Conservation (phyloP, 2,888 invertebrate species). For the Agonopterix subpropinquella region DNA sequence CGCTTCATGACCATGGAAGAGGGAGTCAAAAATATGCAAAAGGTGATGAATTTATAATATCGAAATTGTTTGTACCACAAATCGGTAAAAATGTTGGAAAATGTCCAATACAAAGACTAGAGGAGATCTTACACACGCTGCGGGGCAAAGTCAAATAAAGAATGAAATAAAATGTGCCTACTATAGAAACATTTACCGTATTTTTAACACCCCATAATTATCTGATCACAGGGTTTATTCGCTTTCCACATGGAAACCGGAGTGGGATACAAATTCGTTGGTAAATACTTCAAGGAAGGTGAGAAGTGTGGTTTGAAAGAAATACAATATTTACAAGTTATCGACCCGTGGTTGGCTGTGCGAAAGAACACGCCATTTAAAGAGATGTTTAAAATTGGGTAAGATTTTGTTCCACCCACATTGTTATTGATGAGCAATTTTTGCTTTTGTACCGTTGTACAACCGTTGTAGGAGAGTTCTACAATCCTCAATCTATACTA, state of each 20-base stretch:
- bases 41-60: conserved; percentile 29
- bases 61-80: too few species aligned
- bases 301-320: conserved; percentile 83
- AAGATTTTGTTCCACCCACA: conserved; percentile 1
- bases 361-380: conserved; percentile 78
- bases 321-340: conserved; percentile 78
- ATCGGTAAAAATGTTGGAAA: too few species aligned
- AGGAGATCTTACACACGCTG: too few species aligned
- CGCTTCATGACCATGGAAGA: conserved; percentile 77
- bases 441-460: too few species aligned
- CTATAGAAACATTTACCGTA: too few species aligned
- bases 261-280: conserved; percentile 79
- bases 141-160: too few species aligned
- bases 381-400: conserved; percentile 80
- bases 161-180: too few species aligned
- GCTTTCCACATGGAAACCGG: conserved; percentile 82
- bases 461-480: not conserved
- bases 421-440: too few species aligned
- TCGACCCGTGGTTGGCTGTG: conserved; percentile 79
- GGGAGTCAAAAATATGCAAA: conserved; percentile 75
- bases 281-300: conserved; percentile 79
- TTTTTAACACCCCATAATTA: not conserved
- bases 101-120: too few species aligned
- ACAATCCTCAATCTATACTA: not conserved
- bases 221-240: conserved; percentile 69